Evolutionary conservation across 2,113 vertebrate species (phyloP), one percentile per base, ranked within the genome.

Genomic region (Falcunculus frontatus): DNA sequence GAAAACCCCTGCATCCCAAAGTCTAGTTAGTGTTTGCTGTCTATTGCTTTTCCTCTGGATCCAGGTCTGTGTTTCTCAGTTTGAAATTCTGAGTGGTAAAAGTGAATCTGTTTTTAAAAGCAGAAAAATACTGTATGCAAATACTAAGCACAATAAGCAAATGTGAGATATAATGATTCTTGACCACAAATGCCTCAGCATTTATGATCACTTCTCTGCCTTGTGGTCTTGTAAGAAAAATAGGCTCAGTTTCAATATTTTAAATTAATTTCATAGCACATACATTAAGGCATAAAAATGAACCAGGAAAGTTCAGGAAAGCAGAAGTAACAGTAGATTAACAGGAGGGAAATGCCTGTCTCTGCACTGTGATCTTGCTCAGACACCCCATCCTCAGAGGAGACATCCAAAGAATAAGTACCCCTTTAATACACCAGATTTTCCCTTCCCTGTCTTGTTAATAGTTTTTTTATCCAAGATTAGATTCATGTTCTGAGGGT

Each of bases 31-130:
- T 35, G 83, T 85, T 83, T 76, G 64, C 86, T 81, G 76, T 91
- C 67, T 75, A 16, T 59, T 64, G 86, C 94, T 92, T 91, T 86
- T 93, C 59, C 57, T 76, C 78, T 80, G 77, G 62, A 95, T 87
- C 57, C 47, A 83, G 65, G 55, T 92, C 89, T 87, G 41, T 80
- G 85, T 90, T 97, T 87, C 76, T 89, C 50, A 87, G 93, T 78
- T 89, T 93, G 64, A 84, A 94, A 84, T 73, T 87, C 64, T 56
- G 63, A 84, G 44, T 90, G 44, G 52, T 69, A 87, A 93, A 96
- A 82, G 53, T 60, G 37, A 95, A 90, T 50, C 27, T 81, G 37
- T 44, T 83, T 79, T 73, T 46, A 32, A 77, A 88, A 86, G 87
- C 95, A 76, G 60, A 63, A 69, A 63, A 83, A 81, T 64, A 50